phyloP scores from a whole-genome alignment of 2,797 vertebrate species.

The Hemitrygon akajei region DNA sequence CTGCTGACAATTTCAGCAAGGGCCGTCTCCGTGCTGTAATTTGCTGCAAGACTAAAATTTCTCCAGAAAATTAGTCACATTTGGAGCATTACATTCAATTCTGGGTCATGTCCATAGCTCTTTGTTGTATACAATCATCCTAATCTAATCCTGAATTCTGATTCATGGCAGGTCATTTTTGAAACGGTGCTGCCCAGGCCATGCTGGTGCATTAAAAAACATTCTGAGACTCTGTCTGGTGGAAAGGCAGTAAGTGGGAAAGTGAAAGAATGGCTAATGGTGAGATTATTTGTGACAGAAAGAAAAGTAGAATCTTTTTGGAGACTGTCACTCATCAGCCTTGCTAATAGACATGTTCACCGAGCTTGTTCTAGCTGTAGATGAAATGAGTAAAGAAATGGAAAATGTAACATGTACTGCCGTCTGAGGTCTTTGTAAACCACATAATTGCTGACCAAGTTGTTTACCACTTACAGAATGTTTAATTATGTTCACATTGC shows the following conservation, averaged over 20 bases:
- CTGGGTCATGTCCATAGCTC: too few relatives aligned
- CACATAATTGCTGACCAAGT: neutral
- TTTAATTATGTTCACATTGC: neutral
- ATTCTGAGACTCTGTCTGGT: neutral
- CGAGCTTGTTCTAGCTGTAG: neutral
- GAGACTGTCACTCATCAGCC: neutral
- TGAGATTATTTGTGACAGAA: neutral
- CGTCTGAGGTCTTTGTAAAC: neutral
- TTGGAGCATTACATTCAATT: too few relatives aligned
- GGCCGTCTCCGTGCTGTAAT: too few relatives aligned
- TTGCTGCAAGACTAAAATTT: too few relatives aligned
- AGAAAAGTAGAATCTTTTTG: neutral
- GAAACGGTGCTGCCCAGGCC: neutral
- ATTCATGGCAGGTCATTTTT: neutral
- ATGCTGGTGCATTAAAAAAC: neutral
- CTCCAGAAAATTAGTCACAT: too few relatives aligned
- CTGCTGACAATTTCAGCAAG: too few relatives aligned
- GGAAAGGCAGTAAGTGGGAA: constrained; percentile 1
- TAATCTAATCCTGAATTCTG: neutral
- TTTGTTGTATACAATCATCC: neutral
- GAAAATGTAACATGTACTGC: neutral
- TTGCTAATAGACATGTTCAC: neutral
- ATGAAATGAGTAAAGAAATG: neutral
- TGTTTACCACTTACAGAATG: neutral
- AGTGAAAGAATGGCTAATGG: neutral